phyloP scores from a whole-genome alignment of 2,113 vertebrate species.

The Heteronetta atricapilla region DNA sequence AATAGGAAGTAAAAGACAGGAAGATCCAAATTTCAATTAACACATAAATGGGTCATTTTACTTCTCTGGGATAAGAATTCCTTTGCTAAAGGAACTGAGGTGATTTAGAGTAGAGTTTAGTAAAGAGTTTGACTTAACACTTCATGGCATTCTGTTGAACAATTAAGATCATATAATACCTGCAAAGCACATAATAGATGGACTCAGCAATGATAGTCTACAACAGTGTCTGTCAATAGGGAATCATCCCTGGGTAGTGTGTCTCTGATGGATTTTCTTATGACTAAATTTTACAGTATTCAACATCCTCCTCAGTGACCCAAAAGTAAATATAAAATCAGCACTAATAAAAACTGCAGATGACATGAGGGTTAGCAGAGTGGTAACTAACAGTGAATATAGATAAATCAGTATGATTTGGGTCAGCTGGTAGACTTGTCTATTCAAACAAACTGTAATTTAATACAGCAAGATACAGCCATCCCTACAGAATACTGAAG shows the following conservation, averaged over 20 bases:
- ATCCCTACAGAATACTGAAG: not conserved
- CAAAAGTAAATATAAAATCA: constrained; percentile 52
- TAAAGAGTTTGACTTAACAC: not conserved
- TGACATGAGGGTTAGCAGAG: constrained; percentile 4
- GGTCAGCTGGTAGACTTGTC: constrained; percentile 44
- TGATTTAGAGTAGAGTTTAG: not conserved
- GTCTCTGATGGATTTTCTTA: constrained; percentile 7
- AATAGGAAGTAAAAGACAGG: not conserved
- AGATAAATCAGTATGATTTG: constrained; percentile 16
- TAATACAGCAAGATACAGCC: constrained; percentile 8
- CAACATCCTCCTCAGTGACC: constrained; percentile 17
- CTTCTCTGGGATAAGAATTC: not conserved
- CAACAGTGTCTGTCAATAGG: not conserved
- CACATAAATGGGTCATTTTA: constrained; percentile 20
- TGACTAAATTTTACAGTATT: constrained; percentile 15
- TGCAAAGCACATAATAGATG: not conserved
- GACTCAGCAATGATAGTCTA: not conserved
- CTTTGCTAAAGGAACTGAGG: not conserved
- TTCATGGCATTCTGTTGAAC: not conserved
- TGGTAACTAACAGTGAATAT: constrained; percentile 25
- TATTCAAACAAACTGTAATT: constrained; percentile 50
- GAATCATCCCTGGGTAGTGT: not conserved
- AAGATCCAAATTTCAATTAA: not conserved
- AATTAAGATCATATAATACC: not conserved
- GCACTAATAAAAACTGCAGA: constrained; percentile 42